phyloP scores from a whole-genome alignment of 2,888 invertebrate species.

The Hyalella azteca region DNA sequence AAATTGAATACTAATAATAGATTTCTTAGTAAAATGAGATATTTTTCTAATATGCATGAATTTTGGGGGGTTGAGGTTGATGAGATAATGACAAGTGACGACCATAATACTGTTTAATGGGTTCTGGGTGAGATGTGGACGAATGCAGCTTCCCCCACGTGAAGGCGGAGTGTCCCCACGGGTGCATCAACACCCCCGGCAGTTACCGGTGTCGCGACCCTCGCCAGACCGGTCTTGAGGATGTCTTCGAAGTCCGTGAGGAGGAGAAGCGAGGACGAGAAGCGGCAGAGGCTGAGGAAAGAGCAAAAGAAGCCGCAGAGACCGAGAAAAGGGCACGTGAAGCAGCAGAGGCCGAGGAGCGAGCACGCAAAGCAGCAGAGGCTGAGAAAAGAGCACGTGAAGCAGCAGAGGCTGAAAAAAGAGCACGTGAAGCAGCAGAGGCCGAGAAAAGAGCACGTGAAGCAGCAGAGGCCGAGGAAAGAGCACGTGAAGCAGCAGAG shows the following conservation, averaged over 20 bases:
- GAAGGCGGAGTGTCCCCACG: conserved; percentile 53
- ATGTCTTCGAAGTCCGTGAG: neutral
- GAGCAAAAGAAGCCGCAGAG: neutral
- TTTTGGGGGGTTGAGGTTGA: too few species aligned
- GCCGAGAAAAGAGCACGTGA: neutral
- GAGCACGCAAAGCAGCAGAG: neutral
- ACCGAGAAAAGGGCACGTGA: neutral
- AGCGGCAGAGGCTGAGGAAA: neutral
- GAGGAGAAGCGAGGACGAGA: neutral
- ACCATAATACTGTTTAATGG: neutral
- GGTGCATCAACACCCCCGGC: conserved; percentile 59
- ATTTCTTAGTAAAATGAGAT: too few species aligned
- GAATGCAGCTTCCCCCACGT: conserved; percentile 59
- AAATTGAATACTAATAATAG: too few species aligned
- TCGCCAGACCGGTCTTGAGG: neutral
- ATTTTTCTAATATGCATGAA: too few species aligned
- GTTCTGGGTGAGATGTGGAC: conserved; percentile 54
- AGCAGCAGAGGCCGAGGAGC: neutral
- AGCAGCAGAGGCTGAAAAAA: neutral
- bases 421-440: neutral
- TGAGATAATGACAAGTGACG: too few species aligned
- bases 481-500: neutral
- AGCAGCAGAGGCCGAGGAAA: neutral
- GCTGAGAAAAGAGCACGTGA: neutral
- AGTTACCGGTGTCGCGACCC: conserved; percentile 61